Percentiles rank a stretch among this genome's conserved stretches.
These are phyloP conservation scores for Synodontis membranacea DNA, from an alignment of 2,113 vertebrate genomes.

Conservation along the genomic window DNA sequence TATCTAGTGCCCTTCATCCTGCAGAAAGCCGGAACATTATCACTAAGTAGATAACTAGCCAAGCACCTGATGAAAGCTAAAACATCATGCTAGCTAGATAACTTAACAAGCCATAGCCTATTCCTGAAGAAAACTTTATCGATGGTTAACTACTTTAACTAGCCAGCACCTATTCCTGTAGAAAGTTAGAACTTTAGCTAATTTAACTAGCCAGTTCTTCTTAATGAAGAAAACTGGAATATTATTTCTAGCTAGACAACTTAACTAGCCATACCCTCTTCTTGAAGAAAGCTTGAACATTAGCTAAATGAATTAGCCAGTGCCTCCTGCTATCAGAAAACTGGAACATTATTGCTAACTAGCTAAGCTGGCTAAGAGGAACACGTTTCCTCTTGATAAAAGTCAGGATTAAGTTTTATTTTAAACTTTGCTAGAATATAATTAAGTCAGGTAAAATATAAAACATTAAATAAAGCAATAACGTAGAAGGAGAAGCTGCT, in stretches of 20 bases:
- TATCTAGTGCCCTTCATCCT: neutral
- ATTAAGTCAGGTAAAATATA: neutral
- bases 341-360: neutral
- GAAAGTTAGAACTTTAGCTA: neutral
- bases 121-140: too few relatives aligned
- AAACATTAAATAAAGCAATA: neutral
- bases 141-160: too few relatives aligned
- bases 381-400: neutral
- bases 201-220: neutral
- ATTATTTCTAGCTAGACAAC: neutral
- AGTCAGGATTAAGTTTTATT: neutral
- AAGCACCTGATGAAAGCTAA: neutral
- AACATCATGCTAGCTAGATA: neutral
- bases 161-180: neutral
- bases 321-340: neutral
- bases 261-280: neutral
- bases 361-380: neutral
- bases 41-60: neutral
- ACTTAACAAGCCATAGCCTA: too few relatives aligned
- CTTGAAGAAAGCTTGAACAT: neutral
- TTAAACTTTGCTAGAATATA: neutral
- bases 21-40: neutral
- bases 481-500: neutral
- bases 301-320: neutral
- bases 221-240: neutral